Evolutionary conservation across 2,113 vertebrate species (phyloP).

Genomic region (Haemorhous mexicanus): DNA sequence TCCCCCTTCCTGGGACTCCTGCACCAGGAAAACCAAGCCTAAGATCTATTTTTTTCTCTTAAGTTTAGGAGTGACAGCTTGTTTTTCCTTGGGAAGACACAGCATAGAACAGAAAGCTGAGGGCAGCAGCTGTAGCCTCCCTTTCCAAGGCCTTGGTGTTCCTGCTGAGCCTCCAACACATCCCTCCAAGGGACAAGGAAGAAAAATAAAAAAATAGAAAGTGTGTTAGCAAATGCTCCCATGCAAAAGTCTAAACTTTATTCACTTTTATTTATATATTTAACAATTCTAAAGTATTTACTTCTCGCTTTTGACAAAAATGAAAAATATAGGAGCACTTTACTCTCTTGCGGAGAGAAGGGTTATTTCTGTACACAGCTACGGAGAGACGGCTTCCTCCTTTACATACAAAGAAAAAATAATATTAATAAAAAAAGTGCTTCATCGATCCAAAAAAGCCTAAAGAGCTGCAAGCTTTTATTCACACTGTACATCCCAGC

Average conservation of each 20-base stretch:
- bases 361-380: conserved; percentile 73
- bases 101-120: background rate
- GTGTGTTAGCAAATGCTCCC: conserved; percentile 68
- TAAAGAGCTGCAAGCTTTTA: conserved; percentile 79
- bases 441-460: conserved; percentile 77
- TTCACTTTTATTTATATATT: conserved; percentile 84
- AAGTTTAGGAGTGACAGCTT: background rate
- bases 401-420: conserved; percentile 80
- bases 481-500: conserved; percentile 79
- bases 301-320: conserved; percentile 80
- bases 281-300: conserved; percentile 83
- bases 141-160: background rate
- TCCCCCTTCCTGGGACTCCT: background rate
- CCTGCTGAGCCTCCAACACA: background rate
- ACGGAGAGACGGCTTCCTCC: conserved; percentile 71
- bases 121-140: background rate
- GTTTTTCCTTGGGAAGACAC: background rate
- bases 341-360: conserved; percentile 72
- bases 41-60: background rate
- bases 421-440: conserved; percentile 83
- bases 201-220: background rate
- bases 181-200: accelerated
- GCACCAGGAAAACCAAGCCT: background rate
- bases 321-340: conserved; percentile 79
- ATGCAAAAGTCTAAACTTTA: conserved; percentile 80